These are phyloP conservation scores for Panulirus ornatus DNA, from an alignment of 1,140 invertebrate species.

Conservation along the genomic window DNA sequence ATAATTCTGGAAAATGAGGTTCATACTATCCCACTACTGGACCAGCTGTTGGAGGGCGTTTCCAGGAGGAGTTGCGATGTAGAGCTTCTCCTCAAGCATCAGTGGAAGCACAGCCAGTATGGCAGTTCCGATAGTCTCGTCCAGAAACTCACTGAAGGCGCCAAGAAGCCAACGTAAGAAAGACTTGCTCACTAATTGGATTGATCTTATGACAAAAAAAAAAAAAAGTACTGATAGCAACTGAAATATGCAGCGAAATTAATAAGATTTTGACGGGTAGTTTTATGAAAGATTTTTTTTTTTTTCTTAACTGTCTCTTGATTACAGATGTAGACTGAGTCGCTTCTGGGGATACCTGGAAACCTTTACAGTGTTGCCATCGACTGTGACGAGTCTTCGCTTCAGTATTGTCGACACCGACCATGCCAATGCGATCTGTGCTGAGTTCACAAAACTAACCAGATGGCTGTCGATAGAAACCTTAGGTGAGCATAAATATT, in stretches of 20 bases:
- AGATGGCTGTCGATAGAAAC: not conserved
- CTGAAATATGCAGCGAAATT: not conserved
- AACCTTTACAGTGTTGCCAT: not conserved
- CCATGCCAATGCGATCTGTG: not conserved
- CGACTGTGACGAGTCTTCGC: not conserved
- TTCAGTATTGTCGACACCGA: not conserved
- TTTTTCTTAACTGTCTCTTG: not conserved
- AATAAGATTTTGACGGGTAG: not conserved
- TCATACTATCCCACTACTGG: constrained; percentile 21
- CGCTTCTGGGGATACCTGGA: constrained; percentile 27
- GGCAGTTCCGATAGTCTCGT: constrained; percentile 19
- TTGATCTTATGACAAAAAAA: not conserved
- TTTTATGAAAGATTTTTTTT: not conserved
- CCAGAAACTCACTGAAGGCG: not conserved
- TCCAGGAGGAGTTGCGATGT: constrained; percentile 9
- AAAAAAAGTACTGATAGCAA: not conserved
- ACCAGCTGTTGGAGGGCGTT: constrained; percentile 15
- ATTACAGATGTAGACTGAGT: constrained; percentile 16
- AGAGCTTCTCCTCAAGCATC: constrained; percentile 36
- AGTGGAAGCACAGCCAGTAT: constrained; percentile 44
- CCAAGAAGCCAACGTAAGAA: not conserved
- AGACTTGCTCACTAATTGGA: not conserved
- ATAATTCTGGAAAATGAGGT: constrained; percentile 50
- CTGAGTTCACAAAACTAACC: not conserved
- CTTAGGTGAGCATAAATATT: constrained; percentile 23